Conservation (phyloP, 2,113 vertebrate species). For the Machaerirhynchus nigripectus region DNA sequence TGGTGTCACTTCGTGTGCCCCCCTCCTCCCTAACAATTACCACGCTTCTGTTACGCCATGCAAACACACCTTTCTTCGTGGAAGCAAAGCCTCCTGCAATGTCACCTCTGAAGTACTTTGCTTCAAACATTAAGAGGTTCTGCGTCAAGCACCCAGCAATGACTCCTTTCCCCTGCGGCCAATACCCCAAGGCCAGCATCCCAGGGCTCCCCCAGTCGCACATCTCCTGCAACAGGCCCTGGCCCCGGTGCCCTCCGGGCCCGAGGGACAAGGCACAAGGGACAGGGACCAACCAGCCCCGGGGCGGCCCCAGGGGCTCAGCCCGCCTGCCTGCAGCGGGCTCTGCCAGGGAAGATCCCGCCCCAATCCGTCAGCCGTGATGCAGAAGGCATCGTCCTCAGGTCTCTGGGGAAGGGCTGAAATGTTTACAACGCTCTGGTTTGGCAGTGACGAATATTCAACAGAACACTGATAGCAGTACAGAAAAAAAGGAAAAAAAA, state of each 20-base stretch:
- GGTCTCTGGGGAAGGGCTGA: background rate
- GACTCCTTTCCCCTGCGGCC: rapidly evolving
- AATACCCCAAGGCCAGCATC: rapidly evolving
- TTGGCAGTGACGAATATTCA: background rate
- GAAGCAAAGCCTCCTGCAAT: background rate
- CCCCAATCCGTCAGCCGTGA: rapidly evolving
- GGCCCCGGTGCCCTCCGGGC: rapidly evolving
- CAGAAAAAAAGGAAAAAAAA: background rate
- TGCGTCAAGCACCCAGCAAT: background rate
- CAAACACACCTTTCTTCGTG: background rate
- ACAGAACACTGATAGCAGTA: background rate
- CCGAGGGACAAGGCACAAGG: background rate
- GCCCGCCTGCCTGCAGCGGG: background rate
- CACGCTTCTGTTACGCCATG: rapidly evolving
- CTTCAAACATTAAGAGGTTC: background rate
- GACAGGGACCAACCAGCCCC: rapidly evolving
- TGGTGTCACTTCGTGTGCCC: rapidly evolving
- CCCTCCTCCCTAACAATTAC: background rate
- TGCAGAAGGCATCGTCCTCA: background rate
- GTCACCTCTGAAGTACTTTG: background rate
- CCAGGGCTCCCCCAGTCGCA: background rate
- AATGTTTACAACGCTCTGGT: background rate
- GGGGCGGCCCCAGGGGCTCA: rapidly evolving
- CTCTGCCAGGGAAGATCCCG: background rate
- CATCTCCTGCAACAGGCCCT: background rate